Evolutionary conservation across 2,888 invertebrate genomes (phyloP), one percentile per base, ranked within the genome.

Genomic region (Venusia cambrica): DNA sequence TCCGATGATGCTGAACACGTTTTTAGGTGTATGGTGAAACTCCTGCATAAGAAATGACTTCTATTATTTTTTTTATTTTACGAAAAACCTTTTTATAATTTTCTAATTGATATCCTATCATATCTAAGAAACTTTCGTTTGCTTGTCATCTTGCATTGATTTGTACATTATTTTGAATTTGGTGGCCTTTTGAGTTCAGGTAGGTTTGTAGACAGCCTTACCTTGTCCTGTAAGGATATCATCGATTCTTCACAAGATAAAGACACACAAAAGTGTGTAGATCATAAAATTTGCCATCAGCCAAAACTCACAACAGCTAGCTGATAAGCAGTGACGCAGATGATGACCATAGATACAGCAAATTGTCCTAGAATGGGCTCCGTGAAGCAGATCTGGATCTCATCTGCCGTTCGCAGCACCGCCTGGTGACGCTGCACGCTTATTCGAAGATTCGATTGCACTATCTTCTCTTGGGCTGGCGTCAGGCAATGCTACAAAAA

Each of bases 301-400:
- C n/a, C n/a, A 5, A 0, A 42, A 64, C 74, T 68, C 50, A 88
- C 88, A 37, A 75, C 58, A 9, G 74, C 78, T 10, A 88, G 29
- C 36, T 87, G 81, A 43, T 85, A 80, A 4, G 79, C 84, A 2
- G 87, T 74, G 4, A 80, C 75, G 36, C 88, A 88, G 14, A 88
- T 83, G 3, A 88, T 84, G 12, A 81, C 47, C 27, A 73, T 61
- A 1, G 88, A 84, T 0, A 83, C 79, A 0, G 71, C 48, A 33
- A 88, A 79, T 46, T 88, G 87, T 2, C 58, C 62, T n/a, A 88
- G 61, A 1, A 77, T 66, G 0, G 75, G 64, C n/a, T 54, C 48
- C 0, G 73, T 65, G 52, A 81, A 81, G 39, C 69, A 70, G 0
- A 41, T 19, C 45, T 87, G 74, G 5, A 85, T 47, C 2, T 52